Evolutionary conservation across 53 echinoderm and acorn worm species (phyloP).

Genomic region (Temnopleurus reevesii): DNA sequence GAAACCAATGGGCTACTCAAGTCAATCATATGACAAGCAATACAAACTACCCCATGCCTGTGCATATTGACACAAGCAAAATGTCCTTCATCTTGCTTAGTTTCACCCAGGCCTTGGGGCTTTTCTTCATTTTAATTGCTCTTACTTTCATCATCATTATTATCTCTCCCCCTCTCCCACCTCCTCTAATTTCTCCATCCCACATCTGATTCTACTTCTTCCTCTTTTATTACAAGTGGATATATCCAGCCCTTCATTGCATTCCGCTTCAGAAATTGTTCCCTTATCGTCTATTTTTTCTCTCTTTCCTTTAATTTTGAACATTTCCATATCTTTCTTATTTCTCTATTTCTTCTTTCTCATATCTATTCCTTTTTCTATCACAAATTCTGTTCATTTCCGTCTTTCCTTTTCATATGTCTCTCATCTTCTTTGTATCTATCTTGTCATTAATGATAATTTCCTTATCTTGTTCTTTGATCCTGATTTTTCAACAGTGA

Average conservation of each 20-base stretch:
- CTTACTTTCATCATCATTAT: background rate
- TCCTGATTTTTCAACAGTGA: too few relatives aligned
- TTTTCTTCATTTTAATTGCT: background rate
- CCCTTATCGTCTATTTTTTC: background rate
- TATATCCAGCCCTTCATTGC: background rate
- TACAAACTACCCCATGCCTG: constrained; percentile 37
- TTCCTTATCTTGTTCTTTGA: too few relatives aligned
- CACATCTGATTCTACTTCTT: background rate
- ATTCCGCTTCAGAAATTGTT: background rate
- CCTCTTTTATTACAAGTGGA: background rate
- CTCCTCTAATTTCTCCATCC: background rate
- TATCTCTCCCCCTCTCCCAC: background rate
- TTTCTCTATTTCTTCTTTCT: background rate
- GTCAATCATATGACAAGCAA: constrained; percentile 45
- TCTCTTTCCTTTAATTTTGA: background rate
- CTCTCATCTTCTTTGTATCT: too few relatives aligned
- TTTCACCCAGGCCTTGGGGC: background rate
- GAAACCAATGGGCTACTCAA: background rate
- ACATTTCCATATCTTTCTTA: background rate
- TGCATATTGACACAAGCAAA: background rate
- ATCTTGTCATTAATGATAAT: too few relatives aligned
- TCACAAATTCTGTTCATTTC: too few relatives aligned
- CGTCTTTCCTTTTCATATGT: too few relatives aligned
- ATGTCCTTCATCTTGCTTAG: background rate
- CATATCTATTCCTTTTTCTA: background rate